A percentile compares a stretch with the other conserved stretches of the same genome.
These are phyloP conservation scores for Spodoptera picta DNA, from an alignment of 2,888 invertebrate species.

Conservation along the genomic window DNA sequence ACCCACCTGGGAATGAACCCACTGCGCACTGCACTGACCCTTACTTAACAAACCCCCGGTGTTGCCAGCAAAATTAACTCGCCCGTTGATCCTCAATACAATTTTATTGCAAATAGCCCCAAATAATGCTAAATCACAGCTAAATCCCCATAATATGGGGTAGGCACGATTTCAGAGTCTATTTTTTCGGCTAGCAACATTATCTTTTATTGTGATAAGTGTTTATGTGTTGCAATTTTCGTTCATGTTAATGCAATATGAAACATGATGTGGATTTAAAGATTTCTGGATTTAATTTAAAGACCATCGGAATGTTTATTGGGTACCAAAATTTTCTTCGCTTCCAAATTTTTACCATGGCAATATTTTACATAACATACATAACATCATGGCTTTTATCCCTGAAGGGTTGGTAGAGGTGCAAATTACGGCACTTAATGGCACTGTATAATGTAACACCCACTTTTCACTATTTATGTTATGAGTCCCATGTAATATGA, in stretches of 20 bases:
- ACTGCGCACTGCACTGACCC: conserved; percentile 57
- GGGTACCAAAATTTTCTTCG: too few species aligned
- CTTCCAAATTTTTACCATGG: too few species aligned
- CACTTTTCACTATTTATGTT: too few species aligned
- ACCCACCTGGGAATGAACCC: conserved; percentile 72
- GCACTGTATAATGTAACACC: too few species aligned
- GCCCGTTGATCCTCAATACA: conserved; percentile 75
- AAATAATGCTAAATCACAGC: conserved; percentile 82
- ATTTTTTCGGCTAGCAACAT: conserved; percentile 70
- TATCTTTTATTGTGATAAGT: conserved; percentile 80
- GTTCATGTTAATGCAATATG: conserved; percentile 41
- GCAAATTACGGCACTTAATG: too few species aligned
- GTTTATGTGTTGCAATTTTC: conserved; percentile 68
- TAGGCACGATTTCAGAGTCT: conserved; percentile 65
- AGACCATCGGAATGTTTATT: background rate
- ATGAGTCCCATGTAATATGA: too few species aligned
- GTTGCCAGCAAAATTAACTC: conserved; percentile 77
- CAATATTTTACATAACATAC: too few species aligned
- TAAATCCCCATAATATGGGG: conserved; percentile 77
- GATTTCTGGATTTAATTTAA: background rate
- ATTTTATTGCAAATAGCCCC: conserved; percentile 82
- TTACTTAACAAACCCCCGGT: conserved; percentile 59
- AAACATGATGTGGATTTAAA: conserved; percentile 13
- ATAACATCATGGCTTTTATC: too few species aligned
- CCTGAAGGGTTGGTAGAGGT: too few species aligned